Evolutionary conservation across 2,113 vertebrate genomes (phyloP), one percentile per base, ranked within the genome.

Genomic region (Nothobranchius kuhntae): DNA sequence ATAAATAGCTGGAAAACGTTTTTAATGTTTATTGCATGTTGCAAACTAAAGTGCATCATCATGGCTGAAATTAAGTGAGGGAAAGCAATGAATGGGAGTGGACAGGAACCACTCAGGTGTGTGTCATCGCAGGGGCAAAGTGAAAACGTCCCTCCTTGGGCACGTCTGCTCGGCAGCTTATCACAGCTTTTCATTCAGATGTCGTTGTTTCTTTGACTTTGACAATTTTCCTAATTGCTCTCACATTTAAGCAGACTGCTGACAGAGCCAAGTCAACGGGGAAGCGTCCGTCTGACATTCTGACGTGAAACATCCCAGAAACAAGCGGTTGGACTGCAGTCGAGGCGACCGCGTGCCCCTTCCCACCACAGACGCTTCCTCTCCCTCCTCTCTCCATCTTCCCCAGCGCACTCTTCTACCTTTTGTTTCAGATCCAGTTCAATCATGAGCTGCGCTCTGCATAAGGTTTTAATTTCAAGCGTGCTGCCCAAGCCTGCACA

Each of bases 381-480:
- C 53, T 48, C 64, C 64, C 57, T 56, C 66, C 60, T 45, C 44
- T 45, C 55, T 62, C 45, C 38, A 42, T 21, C 53, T 80, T 53
- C 36, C 17, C 15, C 53, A 21, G 59, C 5, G 14, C 40, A 38
- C 75, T 81, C 69, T 24, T 73, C 76, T 80, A 73, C 61, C 80
- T 89, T 90, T 90, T 89, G 81, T 90, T 88, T 87, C 87, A 89
- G 86, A 84, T 90, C 77, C 78, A 71, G 68, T 82, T 72, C 71
- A 88, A 84, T 87, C 82, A 84, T 61, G 73, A 86, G 78, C 68
- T 46, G 21, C 64, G 73, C 86, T 88, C 80, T 74, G 65, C 88
- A 88, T 80, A 77, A 82, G 86, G 80, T 83, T 89, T 90, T 90
- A 77, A 91, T 91, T 91, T 90, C 82, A 83, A 85, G 76, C 80